A percentile compares a stretch with the other conserved stretches of the same genome.
phyloP scores from a whole-genome alignment of 1,140 invertebrate species.

The Hylaeus anthracinus region DNA sequence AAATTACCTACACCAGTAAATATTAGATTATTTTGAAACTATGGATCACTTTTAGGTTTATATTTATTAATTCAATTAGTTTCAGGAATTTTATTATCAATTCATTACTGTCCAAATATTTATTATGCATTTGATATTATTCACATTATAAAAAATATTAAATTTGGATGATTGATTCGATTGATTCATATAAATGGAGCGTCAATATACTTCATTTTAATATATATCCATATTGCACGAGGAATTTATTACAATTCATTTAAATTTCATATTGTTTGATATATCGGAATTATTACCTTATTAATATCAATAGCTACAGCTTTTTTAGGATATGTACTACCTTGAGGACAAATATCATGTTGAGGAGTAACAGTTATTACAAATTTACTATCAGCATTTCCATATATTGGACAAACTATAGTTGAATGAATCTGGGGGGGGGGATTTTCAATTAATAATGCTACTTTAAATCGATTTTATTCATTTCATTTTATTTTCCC shows the following conservation, averaged over 20 bases:
- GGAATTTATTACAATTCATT: conserved; percentile 82
- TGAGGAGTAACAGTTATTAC: no score
- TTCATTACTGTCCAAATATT: conserved; percentile 83
- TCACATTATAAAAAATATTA: conserved; percentile 81
- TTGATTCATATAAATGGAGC: conserved; percentile 82
- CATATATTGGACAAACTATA: no score
- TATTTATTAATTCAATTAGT: conserved; percentile 84
- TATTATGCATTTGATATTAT: conserved; percentile 82
- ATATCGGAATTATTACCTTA: no score
- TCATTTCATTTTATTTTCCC: no score
- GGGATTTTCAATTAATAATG: no score
- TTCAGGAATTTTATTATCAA: conserved; percentile 83
- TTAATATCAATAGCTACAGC: no score
- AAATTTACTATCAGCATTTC: no score
- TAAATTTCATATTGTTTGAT: no score
- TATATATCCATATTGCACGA: conserved; percentile 81
- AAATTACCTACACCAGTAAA: not conserved
- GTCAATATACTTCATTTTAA: conserved; percentile 82
- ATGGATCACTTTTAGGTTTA: conserved; percentile 57
- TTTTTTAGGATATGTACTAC: no score
- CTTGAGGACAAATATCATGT: no score
- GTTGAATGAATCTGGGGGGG: no score
- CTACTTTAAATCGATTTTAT: no score
- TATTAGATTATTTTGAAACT: not conserved
- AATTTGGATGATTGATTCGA: conserved; percentile 82